Percentiles rank a stretch among this genome's conserved stretches.
Evolutionary conservation across 1,140 invertebrate species (phyloP).

Genomic region (Aradophagus sp.): DNA sequence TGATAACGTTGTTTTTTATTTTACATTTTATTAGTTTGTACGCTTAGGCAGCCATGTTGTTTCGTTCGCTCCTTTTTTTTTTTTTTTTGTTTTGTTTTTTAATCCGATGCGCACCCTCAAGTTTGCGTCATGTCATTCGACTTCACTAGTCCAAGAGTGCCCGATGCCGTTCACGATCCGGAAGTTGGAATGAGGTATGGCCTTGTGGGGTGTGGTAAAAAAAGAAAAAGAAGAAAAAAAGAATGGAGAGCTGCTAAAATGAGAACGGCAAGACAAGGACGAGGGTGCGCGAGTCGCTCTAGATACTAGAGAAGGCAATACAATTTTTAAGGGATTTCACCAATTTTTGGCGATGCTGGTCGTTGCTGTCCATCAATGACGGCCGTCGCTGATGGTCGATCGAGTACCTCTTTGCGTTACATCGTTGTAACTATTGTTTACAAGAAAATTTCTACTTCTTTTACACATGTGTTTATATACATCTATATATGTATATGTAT

Average conservation of each 20-base stretch:
- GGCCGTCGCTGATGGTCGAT: conserved; percentile 63
- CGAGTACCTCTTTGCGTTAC: conserved; percentile 58
- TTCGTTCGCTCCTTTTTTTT: too few species aligned
- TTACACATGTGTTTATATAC: conserved; percentile 44
- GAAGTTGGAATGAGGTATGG: too few species aligned
- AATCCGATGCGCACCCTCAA: conserved; percentile 58
- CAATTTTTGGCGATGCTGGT: conserved; percentile 75
- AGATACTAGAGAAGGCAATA: conserved; percentile 35
- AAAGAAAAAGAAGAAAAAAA: too few species aligned
- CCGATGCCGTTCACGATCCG: too few species aligned
- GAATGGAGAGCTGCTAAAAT: too few species aligned
- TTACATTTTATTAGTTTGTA: conserved; percentile 76
- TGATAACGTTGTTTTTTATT: conserved; percentile 74
- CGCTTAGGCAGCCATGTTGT: conserved; percentile 74
- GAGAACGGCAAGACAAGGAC: conserved; percentile 14
- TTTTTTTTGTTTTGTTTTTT: too few species aligned
- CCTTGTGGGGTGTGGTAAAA: too few species aligned
- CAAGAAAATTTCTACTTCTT: too few species aligned
- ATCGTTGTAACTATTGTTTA: conserved; percentile 51
- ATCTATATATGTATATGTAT: too few species aligned
- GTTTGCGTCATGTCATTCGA: conserved; percentile 18
- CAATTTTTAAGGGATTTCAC: conserved; percentile 57
- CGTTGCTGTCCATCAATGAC: conserved; percentile 73
- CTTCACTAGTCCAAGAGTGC: conserved; percentile 40
- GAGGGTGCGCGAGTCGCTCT: conserved; percentile 8